A percentile compares a stretch with the other conserved stretches of the same genome.
These are phyloP conservation scores for Operophtera brumata DNA, from an alignment of 2,888 invertebrate species.

Conservation along the genomic window DNA sequence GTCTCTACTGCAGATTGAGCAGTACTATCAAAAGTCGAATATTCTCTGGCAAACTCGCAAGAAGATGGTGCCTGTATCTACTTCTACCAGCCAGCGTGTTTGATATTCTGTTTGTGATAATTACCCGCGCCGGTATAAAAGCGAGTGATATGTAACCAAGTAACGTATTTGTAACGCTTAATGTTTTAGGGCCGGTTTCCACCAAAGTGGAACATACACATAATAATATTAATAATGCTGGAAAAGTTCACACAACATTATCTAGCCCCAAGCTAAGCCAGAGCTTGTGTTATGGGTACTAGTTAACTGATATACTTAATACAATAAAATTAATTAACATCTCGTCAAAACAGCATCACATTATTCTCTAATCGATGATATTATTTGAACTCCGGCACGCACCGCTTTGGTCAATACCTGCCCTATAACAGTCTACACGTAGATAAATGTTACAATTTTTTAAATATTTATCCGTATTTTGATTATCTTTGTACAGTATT, in stretches of 20 bases:
- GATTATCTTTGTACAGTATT: constrained; percentile 21
- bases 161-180: constrained; percentile 21
- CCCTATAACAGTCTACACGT: constrained; percentile 12
- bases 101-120: constrained; percentile 36
- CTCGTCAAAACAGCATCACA: constrained; percentile 2
- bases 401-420: neutral
- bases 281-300: no score
- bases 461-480: constrained; percentile 22
- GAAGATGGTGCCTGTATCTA: constrained; percentile 41
- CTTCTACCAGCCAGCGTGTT: constrained; percentile 45
- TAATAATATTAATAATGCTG: no score
- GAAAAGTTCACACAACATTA: no score
- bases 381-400: neutral
- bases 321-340: no score
- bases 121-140: constrained; percentile 21
- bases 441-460: constrained; percentile 22
- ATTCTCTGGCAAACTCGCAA: constrained; percentile 82
- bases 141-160: constrained; percentile 31
- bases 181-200: constrained; percentile 4
- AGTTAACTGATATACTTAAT: no score
- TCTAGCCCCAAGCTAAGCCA: no score
- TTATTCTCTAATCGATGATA: neutral
- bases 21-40: constrained; percentile 86
- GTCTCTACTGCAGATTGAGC: constrained; percentile 87
- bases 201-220: neutral